phyloP scores from a whole-genome alignment of 2,888 invertebrate species.

The Antheraea yamamai region DNA sequence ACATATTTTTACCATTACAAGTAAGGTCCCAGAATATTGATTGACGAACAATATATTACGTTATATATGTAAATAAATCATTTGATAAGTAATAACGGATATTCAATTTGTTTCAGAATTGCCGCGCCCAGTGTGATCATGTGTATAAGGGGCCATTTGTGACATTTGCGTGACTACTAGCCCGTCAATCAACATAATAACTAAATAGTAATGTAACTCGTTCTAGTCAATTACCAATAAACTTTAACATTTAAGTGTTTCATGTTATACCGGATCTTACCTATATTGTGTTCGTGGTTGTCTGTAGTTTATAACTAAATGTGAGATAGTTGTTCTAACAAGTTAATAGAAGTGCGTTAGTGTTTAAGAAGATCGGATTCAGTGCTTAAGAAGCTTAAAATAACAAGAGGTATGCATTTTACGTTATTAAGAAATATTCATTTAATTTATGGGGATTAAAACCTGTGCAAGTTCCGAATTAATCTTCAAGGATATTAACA shows the following conservation, averaged over 20 bases:
- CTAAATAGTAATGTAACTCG: slow-evolving; percentile 39
- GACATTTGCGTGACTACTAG: slow-evolving; percentile 61
- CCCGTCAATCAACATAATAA: slow-evolving; percentile 41
- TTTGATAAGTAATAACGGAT: slow-evolving; percentile 28
- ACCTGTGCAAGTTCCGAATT: too few species aligned
- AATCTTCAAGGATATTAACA: neutral
- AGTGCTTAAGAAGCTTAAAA: slow-evolving; percentile 11
- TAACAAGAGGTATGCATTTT: slow-evolving; percentile 10
- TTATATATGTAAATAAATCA: neutral
- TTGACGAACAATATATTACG: neutral
- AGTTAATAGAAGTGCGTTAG: slow-evolving; percentile 14
- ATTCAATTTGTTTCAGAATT: slow-evolving; percentile 49
- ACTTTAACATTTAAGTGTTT: slow-evolving; percentile 29
- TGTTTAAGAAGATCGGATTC: slow-evolving; percentile 16
- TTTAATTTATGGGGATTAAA: too few species aligned
- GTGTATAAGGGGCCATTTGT: slow-evolving; percentile 42
- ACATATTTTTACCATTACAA: neutral
- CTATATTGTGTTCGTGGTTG: slow-evolving; percentile 20
- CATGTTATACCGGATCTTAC: slow-evolving; percentile 24
- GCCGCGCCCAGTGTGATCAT: slow-evolving; percentile 35
- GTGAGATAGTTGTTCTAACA: slow-evolving; percentile 11
- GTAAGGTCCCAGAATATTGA: neutral
- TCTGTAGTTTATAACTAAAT: slow-evolving; percentile 17
- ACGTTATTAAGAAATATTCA: neutral
- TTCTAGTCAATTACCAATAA: slow-evolving; percentile 48